Base-by-base conservation (phyloP, 1,140 invertebrate species). In the Cydia splendana region DNA sequence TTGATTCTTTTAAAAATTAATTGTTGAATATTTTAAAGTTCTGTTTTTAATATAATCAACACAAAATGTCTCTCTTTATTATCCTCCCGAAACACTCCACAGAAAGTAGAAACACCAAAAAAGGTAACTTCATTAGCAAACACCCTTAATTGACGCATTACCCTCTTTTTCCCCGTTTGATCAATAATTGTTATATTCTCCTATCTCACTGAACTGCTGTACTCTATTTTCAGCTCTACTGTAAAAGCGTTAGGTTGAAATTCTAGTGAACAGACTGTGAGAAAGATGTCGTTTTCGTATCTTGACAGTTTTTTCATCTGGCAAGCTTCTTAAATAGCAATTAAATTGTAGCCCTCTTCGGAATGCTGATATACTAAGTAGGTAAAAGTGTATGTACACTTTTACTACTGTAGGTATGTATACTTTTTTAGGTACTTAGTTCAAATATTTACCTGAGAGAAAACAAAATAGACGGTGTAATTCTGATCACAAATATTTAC, bases 61-160 rank as follows among this genome's bases (percentile, higher is more conserved):
- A 24, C 24, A 24, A 24, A 24, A 24, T 24, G 24, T 24, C 24
- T 24, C 24, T 24, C 24, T 24, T 24, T 24, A 24, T 24, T 24
- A 24, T 24, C 24, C 24, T 24, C 24, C 24, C 24, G 24, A 24
- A 24, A 24, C 24, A 24, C 24, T 24, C 24, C 2, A 24, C 24
- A 24, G 24, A 24, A 24, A 24, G 24, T 24, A 24, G 24, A 24
- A 24, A 24, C 24, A 24, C 24, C 24, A 24, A 24, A 24, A 24
- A 24, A 53, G n/a, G 51, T 53, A 53, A 53, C 51, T 53, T n/a
- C n/a, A 53, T 53, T 53, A 53, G 15, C 13, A 53, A 53, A 53
- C 42, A 45, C 15, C 51, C 51, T 15, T 53, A 53, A 53, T 53
- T 53, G 51, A 53, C 13, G 51, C 51, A 53, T 53, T 53, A 53